phyloP scores from a whole-genome alignment of 2,113 vertebrate species.

The Ranitomeya imitator region DNA sequence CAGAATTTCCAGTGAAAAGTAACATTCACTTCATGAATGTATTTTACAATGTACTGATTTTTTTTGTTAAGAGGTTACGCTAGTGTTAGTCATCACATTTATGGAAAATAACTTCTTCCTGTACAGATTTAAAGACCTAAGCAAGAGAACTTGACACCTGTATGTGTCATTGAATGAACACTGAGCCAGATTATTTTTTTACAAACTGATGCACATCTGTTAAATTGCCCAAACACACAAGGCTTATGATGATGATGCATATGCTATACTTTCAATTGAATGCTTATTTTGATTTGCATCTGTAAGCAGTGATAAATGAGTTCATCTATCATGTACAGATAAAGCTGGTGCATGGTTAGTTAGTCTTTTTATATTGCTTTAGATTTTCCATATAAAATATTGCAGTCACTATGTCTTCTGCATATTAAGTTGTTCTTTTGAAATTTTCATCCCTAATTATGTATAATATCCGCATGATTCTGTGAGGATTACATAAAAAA shows the following conservation, averaged over 20 bases:
- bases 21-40: neutral
- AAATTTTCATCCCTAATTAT: slow-evolving; percentile 27
- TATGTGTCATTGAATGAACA: slow-evolving; percentile 46
- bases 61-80: neutral
- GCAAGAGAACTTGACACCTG: slow-evolving; percentile 7
- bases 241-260: slow-evolving; percentile 54
- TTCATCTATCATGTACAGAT: slow-evolving; percentile 49
- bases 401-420: slow-evolving; percentile 34
- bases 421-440: slow-evolving; percentile 40
- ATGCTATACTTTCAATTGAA: slow-evolving; percentile 52
- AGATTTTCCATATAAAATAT: slow-evolving; percentile 39
- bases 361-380: slow-evolving; percentile 39
- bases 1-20: neutral
- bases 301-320: slow-evolving; percentile 53
- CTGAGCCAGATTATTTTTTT: slow-evolving; percentile 25
- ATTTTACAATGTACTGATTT: neutral
- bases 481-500: slow-evolving; percentile 37
- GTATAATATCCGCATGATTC: slow-evolving; percentile 30
- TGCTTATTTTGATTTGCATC: slow-evolving; percentile 51
- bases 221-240: slow-evolving; percentile 51
- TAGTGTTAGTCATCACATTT: neutral
- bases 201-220: slow-evolving; percentile 50
- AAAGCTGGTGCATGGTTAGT: slow-evolving; percentile 46
- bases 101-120: neutral
- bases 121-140: neutral